Conservation (phyloP, 2,888 invertebrate genomes). For the Orthonevra nobilis region DNA sequence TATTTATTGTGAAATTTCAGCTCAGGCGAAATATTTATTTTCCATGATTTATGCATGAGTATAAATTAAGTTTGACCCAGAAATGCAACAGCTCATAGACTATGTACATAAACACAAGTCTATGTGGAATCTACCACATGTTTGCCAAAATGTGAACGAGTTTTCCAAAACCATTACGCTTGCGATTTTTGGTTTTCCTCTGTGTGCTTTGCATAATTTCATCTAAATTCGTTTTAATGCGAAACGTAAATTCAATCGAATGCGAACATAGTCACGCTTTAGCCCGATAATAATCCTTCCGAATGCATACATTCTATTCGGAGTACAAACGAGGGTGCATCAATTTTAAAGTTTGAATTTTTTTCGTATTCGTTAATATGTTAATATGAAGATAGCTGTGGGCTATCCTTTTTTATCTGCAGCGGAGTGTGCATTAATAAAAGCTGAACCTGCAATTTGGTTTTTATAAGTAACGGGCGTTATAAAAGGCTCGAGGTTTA, state of each 20-base stretch:
- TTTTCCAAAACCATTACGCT: too few relatives aligned
- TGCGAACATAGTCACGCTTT: too few relatives aligned
- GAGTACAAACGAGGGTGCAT: too few relatives aligned
- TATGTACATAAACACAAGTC: neutral
- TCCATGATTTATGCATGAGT: slow-evolving; percentile 68
- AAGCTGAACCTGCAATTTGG: too few relatives aligned
- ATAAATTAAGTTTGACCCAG: slow-evolving; percentile 69
- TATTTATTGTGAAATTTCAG: slow-evolving; percentile 56
- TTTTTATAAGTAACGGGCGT: too few relatives aligned
- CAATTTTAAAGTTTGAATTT: too few relatives aligned
- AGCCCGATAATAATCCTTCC: slow-evolving; percentile 22
- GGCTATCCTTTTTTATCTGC: too few relatives aligned
- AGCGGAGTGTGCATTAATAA: too few relatives aligned
- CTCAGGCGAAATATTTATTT: slow-evolving; percentile 58
- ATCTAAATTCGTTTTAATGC: slow-evolving; percentile 16
- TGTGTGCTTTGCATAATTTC: slow-evolving; percentile 25
- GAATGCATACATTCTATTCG: slow-evolving; percentile 1
- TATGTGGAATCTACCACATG: neutral
- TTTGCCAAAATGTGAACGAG: too few relatives aligned
- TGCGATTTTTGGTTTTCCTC: neutral
- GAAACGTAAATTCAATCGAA: slow-evolving; percentile 24
- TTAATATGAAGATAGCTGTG: too few relatives aligned
- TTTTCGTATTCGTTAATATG: too few relatives aligned
- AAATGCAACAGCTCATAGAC: slow-evolving; percentile 65
- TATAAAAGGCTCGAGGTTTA: too few relatives aligned